Conservation (phyloP, 2,888 invertebrate species). For the Lasioglossum oenotherae region DNA sequence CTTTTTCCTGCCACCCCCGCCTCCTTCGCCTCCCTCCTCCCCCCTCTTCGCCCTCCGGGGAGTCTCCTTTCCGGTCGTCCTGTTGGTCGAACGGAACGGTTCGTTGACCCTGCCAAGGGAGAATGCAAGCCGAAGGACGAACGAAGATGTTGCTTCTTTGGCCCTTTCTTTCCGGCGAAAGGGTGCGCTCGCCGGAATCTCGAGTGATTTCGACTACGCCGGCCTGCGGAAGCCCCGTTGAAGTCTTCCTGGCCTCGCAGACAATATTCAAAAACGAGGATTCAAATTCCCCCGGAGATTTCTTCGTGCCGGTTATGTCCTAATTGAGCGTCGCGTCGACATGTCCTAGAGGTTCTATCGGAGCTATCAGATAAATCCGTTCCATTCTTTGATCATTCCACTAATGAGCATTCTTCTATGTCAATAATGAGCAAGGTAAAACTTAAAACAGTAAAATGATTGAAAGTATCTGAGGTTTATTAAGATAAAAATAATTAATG, state of each 20-base stretch:
- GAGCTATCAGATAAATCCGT: not conserved
- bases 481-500: not conserved
- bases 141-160: slow-evolving; percentile 31
- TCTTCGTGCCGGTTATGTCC: not conserved
- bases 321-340: not conserved
- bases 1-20: slow-evolving; percentile 40
- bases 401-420: not conserved
- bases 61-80: slow-evolving; percentile 64
- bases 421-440: not conserved
- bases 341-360: not conserved
- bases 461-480: not conserved
- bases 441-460: not conserved
- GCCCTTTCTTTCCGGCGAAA: not conserved
- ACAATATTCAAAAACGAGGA: not conserved
- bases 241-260: not conserved
- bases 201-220: slow-evolving; percentile 26
- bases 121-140: slow-evolving; percentile 32
- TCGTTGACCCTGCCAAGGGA: slow-evolving; percentile 62
- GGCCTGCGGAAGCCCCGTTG: not conserved
- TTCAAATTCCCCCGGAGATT: not conserved
- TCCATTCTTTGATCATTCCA: not conserved
- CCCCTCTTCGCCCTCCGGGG: slow-evolving; percentile 34
- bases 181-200: slow-evolving; percentile 10
- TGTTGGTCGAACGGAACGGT: slow-evolving; percentile 63
- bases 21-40: slow-evolving; percentile 9